phyloP scores from a whole-genome alignment of 2,888 invertebrate genomes.

The Rhaphigaster nebulosa region DNA sequence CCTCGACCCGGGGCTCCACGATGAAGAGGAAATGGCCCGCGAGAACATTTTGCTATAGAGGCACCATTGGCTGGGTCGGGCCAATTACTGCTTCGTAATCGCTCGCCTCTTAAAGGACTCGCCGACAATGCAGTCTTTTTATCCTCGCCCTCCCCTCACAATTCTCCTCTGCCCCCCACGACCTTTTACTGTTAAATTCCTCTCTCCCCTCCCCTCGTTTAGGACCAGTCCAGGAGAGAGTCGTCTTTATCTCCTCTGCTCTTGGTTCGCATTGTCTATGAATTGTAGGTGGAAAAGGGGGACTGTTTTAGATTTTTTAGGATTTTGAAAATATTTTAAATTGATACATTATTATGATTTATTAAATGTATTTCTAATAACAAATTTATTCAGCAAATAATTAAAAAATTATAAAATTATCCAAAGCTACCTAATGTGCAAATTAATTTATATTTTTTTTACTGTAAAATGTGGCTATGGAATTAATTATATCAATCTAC shows the following conservation, averaged over 20 bases:
- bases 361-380: too few relatives aligned
- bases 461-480: too few relatives aligned
- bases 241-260: background rate
- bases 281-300: background rate
- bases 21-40: slow-evolving; percentile 19
- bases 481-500: too few relatives aligned
- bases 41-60: slow-evolving; percentile 3
- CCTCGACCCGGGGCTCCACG: background rate
- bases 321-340: too few relatives aligned
- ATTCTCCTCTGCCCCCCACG: background rate
- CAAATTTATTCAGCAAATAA: too few relatives aligned
- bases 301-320: background rate
- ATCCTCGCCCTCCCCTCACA: background rate
- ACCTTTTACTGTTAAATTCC: slow-evolving; percentile 16
- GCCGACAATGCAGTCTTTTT: background rate
- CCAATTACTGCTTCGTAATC: background rate
- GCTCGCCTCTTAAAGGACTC: background rate
- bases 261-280: background rate
- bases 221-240: background rate
- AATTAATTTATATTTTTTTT: too few relatives aligned
- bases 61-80: background rate
- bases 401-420: too few relatives aligned
- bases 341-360: too few relatives aligned
- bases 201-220: background rate
- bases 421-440: too few relatives aligned